These are phyloP conservation scores for Tetramorium parvispinum DNA, from an alignment of 1,140 invertebrate species.

Conservation along the genomic window DNA sequence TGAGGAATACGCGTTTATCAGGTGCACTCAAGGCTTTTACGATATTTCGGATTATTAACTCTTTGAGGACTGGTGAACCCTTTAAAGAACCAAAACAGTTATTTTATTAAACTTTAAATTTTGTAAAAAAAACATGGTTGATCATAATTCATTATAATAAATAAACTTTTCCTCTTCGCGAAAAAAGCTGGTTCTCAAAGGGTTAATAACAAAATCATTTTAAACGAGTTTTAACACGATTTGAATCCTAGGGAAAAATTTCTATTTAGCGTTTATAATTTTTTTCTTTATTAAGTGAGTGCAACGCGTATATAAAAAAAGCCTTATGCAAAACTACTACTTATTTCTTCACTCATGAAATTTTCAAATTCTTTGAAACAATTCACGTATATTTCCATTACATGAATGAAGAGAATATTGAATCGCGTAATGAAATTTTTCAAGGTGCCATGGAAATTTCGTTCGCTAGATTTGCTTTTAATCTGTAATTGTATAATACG, in stretches of 20 bases:
- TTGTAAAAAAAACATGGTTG: no score
- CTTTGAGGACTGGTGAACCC: no score
- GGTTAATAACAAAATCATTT: no score
- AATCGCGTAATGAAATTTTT: not conserved
- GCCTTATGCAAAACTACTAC: not conserved
- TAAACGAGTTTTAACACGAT: not conserved
- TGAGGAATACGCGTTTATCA: not conserved
- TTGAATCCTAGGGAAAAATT: not conserved
- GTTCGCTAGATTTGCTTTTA: not conserved
- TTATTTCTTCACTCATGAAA: not conserved
- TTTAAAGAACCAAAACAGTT: no score
- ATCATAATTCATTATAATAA: no score
- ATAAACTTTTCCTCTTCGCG: no score
- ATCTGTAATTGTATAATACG: not conserved
- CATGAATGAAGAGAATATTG: not conserved
- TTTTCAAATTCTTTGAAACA: not conserved
- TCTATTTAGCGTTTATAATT: not conserved
- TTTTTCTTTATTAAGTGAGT: not conserved
- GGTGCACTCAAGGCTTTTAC: not conserved
- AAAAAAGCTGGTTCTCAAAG: no score
- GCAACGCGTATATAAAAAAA: not conserved
- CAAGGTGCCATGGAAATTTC: not conserved
- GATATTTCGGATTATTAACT: not conserved
- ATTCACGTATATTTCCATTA: not conserved
- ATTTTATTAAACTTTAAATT: no score